Conservation (phyloP, 2,797 vertebrate genomes). For the Perodicticus potto region DNA sequence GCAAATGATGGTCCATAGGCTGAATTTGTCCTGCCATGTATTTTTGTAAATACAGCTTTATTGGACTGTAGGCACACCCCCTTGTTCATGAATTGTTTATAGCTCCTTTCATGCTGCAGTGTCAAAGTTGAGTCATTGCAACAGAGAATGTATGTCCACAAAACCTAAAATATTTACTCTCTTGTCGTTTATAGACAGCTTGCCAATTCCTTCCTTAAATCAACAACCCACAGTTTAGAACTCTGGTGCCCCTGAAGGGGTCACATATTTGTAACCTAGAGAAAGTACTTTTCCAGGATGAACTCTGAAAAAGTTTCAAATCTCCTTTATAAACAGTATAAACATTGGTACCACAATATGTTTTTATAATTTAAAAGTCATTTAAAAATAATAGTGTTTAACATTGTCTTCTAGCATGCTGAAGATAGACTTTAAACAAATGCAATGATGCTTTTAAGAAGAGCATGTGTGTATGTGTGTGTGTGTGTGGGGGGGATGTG, state of each 20-base stretch:
- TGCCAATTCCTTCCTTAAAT: neutral
- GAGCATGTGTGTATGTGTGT: neutral
- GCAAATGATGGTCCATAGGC: neutral
- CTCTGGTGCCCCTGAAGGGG: neutral
- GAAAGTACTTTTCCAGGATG: neutral
- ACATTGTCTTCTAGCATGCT: neutral
- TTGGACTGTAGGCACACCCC: neutral
- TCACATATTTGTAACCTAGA: neutral
- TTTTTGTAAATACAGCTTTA: constrained; percentile 25
- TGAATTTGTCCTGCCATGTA: neutral
- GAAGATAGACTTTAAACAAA: constrained; percentile 17
- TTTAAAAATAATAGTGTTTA: constrained; percentile 25
- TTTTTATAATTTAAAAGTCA: constrained; percentile 6
- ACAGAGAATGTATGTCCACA: neutral
- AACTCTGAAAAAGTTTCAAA: neutral
- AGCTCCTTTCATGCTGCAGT: neutral
- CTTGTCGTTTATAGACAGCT: neutral
- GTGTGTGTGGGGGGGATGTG: too few relatives aligned
- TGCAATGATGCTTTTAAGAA: neutral
- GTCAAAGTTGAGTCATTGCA: neutral
- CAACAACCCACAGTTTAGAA: neutral
- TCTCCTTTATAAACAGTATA: neutral
- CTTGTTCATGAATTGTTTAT: neutral
- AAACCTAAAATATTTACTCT: neutral
- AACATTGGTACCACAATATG: neutral